Conservation (phyloP, 2,113 vertebrate species). For the Abramis brama region DNA sequence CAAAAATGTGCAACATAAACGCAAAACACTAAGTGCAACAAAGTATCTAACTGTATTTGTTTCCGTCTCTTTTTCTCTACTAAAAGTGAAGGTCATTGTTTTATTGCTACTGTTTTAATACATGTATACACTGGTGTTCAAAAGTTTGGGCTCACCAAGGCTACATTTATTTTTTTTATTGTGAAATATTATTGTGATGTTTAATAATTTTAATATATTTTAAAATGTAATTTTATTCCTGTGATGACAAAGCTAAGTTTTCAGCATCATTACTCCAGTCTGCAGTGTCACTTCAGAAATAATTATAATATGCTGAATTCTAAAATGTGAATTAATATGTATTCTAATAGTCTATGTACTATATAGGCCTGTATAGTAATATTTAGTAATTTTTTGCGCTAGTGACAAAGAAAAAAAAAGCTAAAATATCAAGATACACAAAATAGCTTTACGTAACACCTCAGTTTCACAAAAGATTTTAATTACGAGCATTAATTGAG, state of each 20-base stretch:
- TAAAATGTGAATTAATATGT: no score
- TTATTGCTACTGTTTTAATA: background rate
- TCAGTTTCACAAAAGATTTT: conserved; percentile 15
- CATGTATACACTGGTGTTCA: background rate
- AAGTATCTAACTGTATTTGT: background rate
- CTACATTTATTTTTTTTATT: background rate
- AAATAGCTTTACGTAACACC: background rate
- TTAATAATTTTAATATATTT: background rate
- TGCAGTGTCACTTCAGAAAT: background rate
- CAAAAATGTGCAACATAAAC: background rate
- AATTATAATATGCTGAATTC: background rate
- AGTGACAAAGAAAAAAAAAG: background rate
- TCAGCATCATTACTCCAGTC: no score
- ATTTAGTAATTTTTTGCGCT: no score
- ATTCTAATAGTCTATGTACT: no score
- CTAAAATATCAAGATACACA: background rate
- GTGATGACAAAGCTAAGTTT: background rate
- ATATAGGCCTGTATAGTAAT: no score
- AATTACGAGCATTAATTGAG: conserved; percentile 37
- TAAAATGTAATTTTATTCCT: background rate
- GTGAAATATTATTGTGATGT: background rate
- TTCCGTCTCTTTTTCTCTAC: conserved; percentile 6
- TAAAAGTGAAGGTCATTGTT: background rate
- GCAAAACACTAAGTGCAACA: background rate
- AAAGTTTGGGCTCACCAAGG: background rate